phyloP scores from a whole-genome alignment of 2,797 vertebrate species.

The Fistularia commersonii region DNA sequence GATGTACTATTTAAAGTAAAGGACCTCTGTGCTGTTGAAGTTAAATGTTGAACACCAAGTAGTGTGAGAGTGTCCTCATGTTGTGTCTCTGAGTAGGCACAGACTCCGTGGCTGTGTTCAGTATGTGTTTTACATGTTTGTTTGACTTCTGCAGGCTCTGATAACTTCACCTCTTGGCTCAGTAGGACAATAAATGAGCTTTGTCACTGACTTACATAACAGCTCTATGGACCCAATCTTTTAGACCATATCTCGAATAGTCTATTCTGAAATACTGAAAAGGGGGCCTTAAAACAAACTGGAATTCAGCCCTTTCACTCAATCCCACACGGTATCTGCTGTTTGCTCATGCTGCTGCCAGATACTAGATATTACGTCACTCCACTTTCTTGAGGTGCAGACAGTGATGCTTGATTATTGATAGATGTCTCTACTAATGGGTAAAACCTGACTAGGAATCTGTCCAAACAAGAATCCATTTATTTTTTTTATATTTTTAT shows the following conservation, averaged over 20 bases:
- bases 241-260: constrained; percentile 44
- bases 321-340: constrained; percentile 23
- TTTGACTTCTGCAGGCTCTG: constrained; percentile 34
- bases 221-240: constrained; percentile 23
- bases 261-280: constrained; percentile 32
- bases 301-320: constrained; percentile 26
- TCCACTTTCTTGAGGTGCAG: background rate
- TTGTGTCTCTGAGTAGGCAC: background rate
- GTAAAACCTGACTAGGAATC: no score
- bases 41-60: no score
- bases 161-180: constrained; percentile 40
- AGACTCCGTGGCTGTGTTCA: constrained; percentile 3
- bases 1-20: no score
- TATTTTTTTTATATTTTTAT: background rate
- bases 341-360: background rate
- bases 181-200: constrained; percentile 54
- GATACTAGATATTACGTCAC: constrained; percentile 11
- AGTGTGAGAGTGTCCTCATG: background rate
- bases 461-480: background rate
- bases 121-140: background rate
- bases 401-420: background rate
- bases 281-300: constrained; percentile 39
- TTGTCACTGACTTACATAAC: constrained; percentile 63
- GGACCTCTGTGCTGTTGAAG: no score
- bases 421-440: no score